Conservation (phyloP, 2,113 vertebrate genomes). For the Cyanocitta stelleri region DNA sequence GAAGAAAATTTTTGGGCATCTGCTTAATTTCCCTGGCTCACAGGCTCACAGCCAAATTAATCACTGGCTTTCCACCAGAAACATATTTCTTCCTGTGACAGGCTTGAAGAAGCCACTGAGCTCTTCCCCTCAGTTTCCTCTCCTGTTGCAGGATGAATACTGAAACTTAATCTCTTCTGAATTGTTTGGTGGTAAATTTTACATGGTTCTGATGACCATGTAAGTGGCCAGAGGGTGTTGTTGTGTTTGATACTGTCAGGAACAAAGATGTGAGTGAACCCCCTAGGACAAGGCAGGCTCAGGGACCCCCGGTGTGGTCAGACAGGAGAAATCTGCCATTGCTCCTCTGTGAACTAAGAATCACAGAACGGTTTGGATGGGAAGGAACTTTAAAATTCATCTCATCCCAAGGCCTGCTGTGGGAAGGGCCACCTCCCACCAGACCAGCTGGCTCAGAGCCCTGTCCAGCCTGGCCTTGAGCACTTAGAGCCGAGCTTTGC, state of each 20-base stretch:
- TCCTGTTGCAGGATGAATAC: neutral
- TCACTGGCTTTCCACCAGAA: neutral
- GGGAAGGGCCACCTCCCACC: neutral
- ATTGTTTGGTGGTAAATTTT: fast-evolving
- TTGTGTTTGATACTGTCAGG: fast-evolving
- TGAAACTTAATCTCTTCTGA: fast-evolving
- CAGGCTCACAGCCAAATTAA: neutral
- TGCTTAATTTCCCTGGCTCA: neutral
- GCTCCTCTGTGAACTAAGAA: fast-evolving
- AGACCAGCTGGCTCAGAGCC: neutral
- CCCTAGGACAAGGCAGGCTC: fast-evolving
- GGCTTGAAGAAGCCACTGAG: neutral
- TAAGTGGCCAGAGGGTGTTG: fast-evolving
- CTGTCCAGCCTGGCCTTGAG: neutral
- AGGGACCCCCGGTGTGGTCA: fast-evolving
- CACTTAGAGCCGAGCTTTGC: neutral
- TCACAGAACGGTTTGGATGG: fast-evolving
- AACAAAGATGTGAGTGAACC: fast-evolving
- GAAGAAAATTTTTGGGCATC: neutral
- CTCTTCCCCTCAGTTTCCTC: neutral
- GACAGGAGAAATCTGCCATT: fast-evolving
- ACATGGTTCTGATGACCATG: fast-evolving
- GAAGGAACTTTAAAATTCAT: neutral
- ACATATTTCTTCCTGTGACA: neutral
- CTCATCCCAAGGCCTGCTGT: neutral